Evolutionary conservation across 1,140 invertebrate species (phyloP).

Genomic region (Pachypsylla venusta): DNA sequence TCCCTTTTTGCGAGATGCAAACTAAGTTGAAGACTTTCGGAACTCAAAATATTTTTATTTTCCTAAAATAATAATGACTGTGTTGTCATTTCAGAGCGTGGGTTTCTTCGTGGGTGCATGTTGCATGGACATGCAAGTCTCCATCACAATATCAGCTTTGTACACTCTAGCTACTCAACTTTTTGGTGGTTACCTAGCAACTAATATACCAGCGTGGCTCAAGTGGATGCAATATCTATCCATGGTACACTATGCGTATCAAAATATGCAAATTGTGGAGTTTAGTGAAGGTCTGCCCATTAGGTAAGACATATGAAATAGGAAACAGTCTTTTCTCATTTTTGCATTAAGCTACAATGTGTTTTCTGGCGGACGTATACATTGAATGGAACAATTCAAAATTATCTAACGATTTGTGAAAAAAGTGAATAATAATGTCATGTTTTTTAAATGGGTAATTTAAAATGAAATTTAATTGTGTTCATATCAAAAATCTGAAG

Average conservation of each 20-base stretch:
- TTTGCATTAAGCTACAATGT: too few species aligned
- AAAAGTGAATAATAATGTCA: too few species aligned
- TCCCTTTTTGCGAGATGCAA: too few species aligned
- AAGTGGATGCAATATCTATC: constrained; percentile 62
- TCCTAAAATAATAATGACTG: neutral
- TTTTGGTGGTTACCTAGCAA: constrained; percentile 65
- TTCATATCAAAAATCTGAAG: too few species aligned
- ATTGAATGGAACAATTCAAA: too few species aligned
- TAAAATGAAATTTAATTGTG: too few species aligned
- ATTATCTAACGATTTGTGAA: too few species aligned
- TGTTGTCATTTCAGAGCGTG: constrained; percentile 43
- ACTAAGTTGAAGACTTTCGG: too few species aligned
- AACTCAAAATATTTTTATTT: neutral
- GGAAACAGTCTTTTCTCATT: too few species aligned
- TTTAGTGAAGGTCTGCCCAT: constrained; percentile 55
- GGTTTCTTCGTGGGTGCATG: constrained; percentile 69
- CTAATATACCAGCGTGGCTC: constrained; percentile 60
- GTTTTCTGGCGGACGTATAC: too few species aligned
- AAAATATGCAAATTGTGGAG: constrained; percentile 74
- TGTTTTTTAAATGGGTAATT: too few species aligned
- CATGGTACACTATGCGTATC: constrained; percentile 72
- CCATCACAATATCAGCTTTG: constrained; percentile 62
- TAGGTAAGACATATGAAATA: too few species aligned
- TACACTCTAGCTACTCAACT: constrained; percentile 67
- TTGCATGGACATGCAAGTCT: constrained; percentile 64